These are phyloP conservation scores for Trisateles emortualis DNA, from an alignment of 2,888 invertebrate genomes.

Conservation along the genomic window DNA sequence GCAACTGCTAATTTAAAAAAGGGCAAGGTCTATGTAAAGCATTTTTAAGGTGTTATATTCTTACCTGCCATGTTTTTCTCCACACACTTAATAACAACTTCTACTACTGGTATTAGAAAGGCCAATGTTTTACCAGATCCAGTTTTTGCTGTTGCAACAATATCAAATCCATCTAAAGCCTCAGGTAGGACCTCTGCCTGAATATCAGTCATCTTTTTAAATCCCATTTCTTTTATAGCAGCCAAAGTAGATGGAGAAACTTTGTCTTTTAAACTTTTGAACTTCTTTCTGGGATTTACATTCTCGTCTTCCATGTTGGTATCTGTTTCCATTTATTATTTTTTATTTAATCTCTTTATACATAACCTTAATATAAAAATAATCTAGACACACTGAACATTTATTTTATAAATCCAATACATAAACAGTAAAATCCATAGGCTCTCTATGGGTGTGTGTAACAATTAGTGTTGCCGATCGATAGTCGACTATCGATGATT, in stretches of 20 bases:
- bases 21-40: too few species aligned
- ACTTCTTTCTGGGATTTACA: slow-evolving; percentile 63
- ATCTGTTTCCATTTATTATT: neutral
- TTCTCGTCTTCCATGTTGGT: slow-evolving; percentile 54
- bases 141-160: slow-evolving; percentile 98
- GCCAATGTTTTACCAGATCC: slow-evolving; percentile 99
- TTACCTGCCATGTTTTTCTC: slow-evolving; percentile 53
- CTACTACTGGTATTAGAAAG: slow-evolving; percentile 97
- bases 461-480: too few species aligned
- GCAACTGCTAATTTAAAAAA: too few species aligned
- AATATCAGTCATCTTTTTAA: slow-evolving; percentile 97
- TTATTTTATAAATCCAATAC: too few species aligned
- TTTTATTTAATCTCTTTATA: neutral
- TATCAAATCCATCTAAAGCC: slow-evolving; percentile 95
- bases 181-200: slow-evolving; percentile 95
- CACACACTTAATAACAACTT: slow-evolving; percentile 90
- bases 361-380: too few species aligned
- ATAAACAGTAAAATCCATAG: too few species aligned
- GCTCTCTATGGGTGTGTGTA: too few species aligned
- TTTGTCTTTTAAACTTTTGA: slow-evolving; percentile 85
- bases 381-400: too few species aligned
- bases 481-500: too few species aligned
- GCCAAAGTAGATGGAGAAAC: slow-evolving; percentile 92
- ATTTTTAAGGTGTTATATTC: neutral
- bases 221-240: slow-evolving; percentile 95